Percentiles rank a stretch among this genome's conserved stretches.
These are phyloP conservation scores for Corythornis madagascariensis DNA, from an alignment of 2,113 vertebrate species.

Conservation along the genomic window DNA sequence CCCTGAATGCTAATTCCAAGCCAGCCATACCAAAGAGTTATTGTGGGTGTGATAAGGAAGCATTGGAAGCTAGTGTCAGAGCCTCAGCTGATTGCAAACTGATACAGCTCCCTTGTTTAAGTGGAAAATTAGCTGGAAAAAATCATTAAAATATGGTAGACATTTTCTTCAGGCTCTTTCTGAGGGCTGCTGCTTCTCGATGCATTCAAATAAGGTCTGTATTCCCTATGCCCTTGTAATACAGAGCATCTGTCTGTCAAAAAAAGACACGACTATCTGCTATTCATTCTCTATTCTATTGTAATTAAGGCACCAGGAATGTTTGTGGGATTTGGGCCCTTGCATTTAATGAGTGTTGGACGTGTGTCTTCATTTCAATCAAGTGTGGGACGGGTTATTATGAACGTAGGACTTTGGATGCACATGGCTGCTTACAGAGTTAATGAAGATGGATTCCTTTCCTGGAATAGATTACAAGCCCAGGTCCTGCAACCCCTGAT, in stretches of 20 bases:
- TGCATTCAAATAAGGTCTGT: conserved; percentile 19
- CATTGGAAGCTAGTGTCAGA: conserved; percentile 7
- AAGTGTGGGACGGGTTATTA: not conserved
- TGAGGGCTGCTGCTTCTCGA: not conserved
- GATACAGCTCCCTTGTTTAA: conserved; percentile 49
- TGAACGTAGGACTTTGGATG: not conserved
- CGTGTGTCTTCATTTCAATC: conserved; percentile 9
- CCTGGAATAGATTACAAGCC: not conserved
- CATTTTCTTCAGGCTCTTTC: conserved; percentile 23
- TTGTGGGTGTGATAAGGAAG: conserved; percentile 42
- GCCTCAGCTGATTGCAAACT: conserved; percentile 45
- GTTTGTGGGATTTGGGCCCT: conserved; percentile 21
- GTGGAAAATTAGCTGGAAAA: conserved; percentile 60
- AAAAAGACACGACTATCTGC: not conserved
- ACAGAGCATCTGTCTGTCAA: conserved; percentile 14
- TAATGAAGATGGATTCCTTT: conserved; percentile 50
- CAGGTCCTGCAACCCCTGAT: not conserved
- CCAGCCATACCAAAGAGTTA: not conserved
- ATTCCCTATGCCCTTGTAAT: conserved; percentile 38
- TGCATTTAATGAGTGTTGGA: conserved; percentile 30
- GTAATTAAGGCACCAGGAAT: conserved; percentile 37
- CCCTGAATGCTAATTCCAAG: conserved; percentile 48
- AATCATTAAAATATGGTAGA: conserved; percentile 45
- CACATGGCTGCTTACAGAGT: not conserved
- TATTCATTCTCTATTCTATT: not conserved